Percentiles rank a stretch among this genome's conserved stretches.
Evolutionary conservation across 2,888 invertebrate genomes (phyloP).

Genomic region (Spodoptera picta): DNA sequence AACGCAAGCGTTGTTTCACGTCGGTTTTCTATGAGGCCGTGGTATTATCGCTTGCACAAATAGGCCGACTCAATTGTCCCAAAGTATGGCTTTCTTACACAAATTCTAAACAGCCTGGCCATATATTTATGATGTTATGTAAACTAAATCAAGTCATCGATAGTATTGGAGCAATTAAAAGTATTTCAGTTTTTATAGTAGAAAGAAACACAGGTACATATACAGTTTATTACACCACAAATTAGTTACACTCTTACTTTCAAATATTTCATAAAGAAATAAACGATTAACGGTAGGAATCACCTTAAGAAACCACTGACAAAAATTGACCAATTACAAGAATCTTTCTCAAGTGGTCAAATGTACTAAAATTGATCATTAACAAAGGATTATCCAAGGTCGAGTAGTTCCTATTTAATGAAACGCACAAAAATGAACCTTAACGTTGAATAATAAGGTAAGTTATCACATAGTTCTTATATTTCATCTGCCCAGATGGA

Average conservation of each 20-base stretch:
- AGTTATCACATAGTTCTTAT: not conserved
- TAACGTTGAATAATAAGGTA: not conserved
- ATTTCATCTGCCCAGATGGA: slow-evolving; percentile 30
- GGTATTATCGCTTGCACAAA: no score
- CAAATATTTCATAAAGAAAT: slow-evolving; percentile 7
- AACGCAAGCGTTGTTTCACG: no score
- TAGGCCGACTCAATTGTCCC: no score
- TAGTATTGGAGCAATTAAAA: slow-evolving; percentile 3
- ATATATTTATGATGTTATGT: no score
- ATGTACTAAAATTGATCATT: slow-evolving; percentile 43
- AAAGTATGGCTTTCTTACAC: no score
- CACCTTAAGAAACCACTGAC: slow-evolving; percentile 29
- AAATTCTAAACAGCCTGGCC: no score
- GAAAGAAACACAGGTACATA: not conserved
- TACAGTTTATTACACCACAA: not conserved
- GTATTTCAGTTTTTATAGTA: not conserved
- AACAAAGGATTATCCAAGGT: slow-evolving; percentile 50
- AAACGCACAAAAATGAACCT: slow-evolving; percentile 12
- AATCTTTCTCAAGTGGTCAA: slow-evolving; percentile 44
- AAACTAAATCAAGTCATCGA: not conserved
- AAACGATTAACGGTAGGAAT: slow-evolving; percentile 14
- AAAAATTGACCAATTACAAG: slow-evolving; percentile 24
- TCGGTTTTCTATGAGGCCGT: no score
- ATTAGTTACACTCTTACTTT: slow-evolving; percentile 39
- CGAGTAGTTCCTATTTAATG: slow-evolving; percentile 1